These are phyloP conservation scores for Gandaritis pyraliata DNA, from an alignment of 2,888 invertebrate genomes.

Conservation along the genomic window DNA sequence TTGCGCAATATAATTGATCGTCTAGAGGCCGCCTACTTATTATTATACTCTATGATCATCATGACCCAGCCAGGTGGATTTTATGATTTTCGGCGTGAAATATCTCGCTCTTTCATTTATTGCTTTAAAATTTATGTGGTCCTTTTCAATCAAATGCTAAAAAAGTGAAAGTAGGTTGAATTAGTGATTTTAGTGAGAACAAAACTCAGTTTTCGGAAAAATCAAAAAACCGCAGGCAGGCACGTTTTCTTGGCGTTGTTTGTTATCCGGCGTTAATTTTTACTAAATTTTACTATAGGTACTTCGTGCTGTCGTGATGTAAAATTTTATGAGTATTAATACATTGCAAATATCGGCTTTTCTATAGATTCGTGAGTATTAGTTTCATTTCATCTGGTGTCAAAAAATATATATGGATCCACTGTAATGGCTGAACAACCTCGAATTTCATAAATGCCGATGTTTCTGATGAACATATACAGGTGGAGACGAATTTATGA, in stretches of 20 bases:
- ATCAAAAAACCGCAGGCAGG: conserved; percentile 58
- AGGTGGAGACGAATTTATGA: conserved; percentile 30
- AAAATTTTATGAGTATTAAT: conserved; percentile 73
- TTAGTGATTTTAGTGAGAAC: not conserved
- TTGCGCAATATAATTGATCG: too few species aligned
- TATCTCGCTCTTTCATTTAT: too few species aligned
- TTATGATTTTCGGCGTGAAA: too few species aligned
- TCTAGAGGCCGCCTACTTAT: too few species aligned
- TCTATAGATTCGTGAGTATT: conserved; percentile 61
- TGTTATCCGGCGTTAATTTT: conserved; percentile 76
- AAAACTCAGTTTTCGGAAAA: conserved; percentile 27
- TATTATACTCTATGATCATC: too few species aligned
- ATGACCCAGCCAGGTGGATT: too few species aligned
- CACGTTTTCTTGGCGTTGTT: conserved; percentile 83
- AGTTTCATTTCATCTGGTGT: conserved; percentile 41
- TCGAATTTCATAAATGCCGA: conserved; percentile 53
- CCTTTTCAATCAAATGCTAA: too few species aligned
- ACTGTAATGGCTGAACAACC: conserved; percentile 64
- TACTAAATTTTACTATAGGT: conserved; percentile 62
- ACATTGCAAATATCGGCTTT: conserved; percentile 61
- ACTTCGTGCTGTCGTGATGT: conserved; percentile 62
- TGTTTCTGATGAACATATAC: conserved; percentile 37
- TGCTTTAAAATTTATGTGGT: too few species aligned
- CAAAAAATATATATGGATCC: conserved; percentile 24
- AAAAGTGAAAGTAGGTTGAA: too few species aligned